Base-by-base conservation (phyloP, 2,888 invertebrate species). In the Drosophila paracracens region DNA sequence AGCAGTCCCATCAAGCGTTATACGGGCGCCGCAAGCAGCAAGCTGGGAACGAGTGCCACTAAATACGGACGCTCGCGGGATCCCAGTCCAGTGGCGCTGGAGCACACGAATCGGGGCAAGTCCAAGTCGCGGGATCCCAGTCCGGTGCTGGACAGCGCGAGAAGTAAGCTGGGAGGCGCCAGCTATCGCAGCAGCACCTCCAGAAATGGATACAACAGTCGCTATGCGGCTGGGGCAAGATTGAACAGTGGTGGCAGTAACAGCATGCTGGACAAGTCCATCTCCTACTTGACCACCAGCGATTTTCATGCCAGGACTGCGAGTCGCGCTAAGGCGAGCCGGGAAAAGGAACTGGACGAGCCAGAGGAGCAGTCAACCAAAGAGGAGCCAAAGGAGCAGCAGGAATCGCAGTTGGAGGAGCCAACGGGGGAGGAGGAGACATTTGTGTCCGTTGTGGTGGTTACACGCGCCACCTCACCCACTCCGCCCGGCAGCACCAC, bases 391-490 rank as follows among this genome's bases (percentile, higher is more conserved):
- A n/a, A 57, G 25, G 21, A 27, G 36, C 31, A 51, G 21, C 36
- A 56, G 0, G 48, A 31, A 16, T 21, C 21, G 2, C 57, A 54
- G 38, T 8, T 25, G 8, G 82, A 76, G 7, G 70, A 74, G 7
- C 72, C 76, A 5, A 64, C 76, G 21, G 16, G 16, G 21, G 86
- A 79, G 8, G 70, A 77, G 33, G 92, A 93, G 63, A 92, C 93
- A 69, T 92, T 92, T 57, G 91, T 94, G 48, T 93, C 95, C 5
- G 92, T 97, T 4, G 94, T 94, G 6, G 95, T 97, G 59, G 94
- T 96, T 4, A 96, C 96, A 0, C 94, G 97, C 69, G 96, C 96
- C 35, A 97, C 97, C 0, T 97, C 97, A 25, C 97, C 97, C 0
- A 96, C 96, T 0, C 95, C 96, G 5, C 95, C 96, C 0, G 91